These are phyloP conservation scores for Plectropomus leopardus DNA, from an alignment of 2,113 vertebrate species.

Conservation along the genomic window DNA sequence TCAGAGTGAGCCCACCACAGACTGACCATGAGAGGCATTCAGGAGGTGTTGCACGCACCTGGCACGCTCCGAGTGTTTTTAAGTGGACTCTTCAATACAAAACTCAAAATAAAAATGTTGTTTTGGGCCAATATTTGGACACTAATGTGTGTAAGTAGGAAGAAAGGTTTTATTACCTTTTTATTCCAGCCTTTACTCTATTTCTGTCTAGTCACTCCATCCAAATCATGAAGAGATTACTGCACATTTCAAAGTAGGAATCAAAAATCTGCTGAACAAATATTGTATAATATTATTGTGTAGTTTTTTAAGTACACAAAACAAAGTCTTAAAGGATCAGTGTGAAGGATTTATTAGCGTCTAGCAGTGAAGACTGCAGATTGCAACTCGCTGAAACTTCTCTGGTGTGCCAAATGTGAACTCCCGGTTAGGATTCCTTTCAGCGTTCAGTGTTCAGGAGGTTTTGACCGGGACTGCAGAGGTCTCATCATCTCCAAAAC, in stretches of 20 bases:
- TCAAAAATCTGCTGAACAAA: neutral
- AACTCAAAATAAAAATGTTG: slow-evolving; percentile 5
- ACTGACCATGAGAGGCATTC: slow-evolving; percentile 51
- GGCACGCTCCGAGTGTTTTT: slow-evolving; percentile 20
- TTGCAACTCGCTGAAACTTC: too few relatives aligned
- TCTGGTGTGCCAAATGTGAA: too few relatives aligned
- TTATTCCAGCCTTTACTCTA: slow-evolving; percentile 16
- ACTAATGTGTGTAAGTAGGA: slow-evolving; percentile 17
- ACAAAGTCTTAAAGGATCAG: neutral
- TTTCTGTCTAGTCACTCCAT: slow-evolving; percentile 26
- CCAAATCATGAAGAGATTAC: neutral
- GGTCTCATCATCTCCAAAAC: too few relatives aligned
- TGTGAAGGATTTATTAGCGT: too few relatives aligned
- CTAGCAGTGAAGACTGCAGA: too few relatives aligned
- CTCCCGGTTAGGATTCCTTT: too few relatives aligned
- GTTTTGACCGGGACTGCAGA: too few relatives aligned
- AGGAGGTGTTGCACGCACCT: slow-evolving; percentile 34
- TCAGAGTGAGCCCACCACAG: slow-evolving; percentile 47
- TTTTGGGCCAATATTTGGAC: slow-evolving; percentile 29
- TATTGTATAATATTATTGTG: neutral
- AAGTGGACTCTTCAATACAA: slow-evolving; percentile 15
- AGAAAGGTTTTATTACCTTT: slow-evolving; percentile 17
- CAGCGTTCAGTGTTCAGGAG: too few relatives aligned
- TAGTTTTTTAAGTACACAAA: neutral
- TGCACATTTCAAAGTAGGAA: neutral